These are phyloP conservation scores for Apteryx mantelli DNA, from an alignment of 2,113 vertebrate species.

Conservation along the genomic window DNA sequence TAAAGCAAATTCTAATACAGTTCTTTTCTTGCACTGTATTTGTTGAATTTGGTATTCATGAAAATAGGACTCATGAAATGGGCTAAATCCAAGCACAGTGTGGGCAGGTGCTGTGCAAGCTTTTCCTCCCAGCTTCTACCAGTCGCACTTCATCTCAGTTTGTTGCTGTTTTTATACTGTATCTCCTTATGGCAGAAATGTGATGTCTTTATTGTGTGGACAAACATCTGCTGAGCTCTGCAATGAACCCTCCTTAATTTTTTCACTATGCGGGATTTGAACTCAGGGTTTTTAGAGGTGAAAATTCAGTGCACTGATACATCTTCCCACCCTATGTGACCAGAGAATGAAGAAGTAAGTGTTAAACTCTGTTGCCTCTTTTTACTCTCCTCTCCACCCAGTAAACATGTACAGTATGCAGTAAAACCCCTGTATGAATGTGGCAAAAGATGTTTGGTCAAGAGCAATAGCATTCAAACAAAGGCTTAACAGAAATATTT, in stretches of 20 bases:
- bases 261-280: neutral
- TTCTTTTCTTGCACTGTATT: neutral
- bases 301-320: neutral
- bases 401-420: neutral
- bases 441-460: neutral
- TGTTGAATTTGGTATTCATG: neutral
- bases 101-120: neutral
- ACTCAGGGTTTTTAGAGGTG: neutral
- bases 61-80: conserved; percentile 10
- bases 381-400: neutral
- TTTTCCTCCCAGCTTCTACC: neutral
- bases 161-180: conserved; percentile 16
- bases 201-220: neutral
- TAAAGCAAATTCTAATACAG: conserved; percentile 4
- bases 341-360: neutral
- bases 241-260: neutral
- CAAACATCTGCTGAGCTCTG: neutral
- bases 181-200: neutral
- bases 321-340: neutral
- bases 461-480: neutral
- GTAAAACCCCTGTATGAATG: neutral
- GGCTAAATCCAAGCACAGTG: conserved; percentile 12
- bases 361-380: neutral
- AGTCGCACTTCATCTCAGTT: neutral
- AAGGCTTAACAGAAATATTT: neutral